phyloP scores from a whole-genome alignment of 2,797 vertebrate genomes.

The Potorous gilbertii region DNA sequence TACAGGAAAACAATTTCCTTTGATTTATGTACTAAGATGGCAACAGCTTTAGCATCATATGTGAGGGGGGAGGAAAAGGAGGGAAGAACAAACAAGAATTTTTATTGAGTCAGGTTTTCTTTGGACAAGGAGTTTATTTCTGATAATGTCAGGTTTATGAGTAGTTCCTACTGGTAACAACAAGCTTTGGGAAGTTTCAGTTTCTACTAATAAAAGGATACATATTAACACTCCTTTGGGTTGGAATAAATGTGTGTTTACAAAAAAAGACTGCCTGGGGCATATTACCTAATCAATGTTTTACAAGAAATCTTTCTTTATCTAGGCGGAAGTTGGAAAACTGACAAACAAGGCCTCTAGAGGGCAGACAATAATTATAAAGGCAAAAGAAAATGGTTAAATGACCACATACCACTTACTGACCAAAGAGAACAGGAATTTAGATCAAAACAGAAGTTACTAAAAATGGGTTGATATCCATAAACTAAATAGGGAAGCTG shows the following conservation, averaged over 20 bases:
- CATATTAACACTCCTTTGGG: background rate
- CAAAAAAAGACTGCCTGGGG: background rate
- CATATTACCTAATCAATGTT: background rate
- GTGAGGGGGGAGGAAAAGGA: background rate
- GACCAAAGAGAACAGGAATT: background rate
- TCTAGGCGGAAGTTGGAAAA: background rate
- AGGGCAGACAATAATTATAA: background rate
- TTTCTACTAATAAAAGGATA: background rate
- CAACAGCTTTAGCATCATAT: background rate
- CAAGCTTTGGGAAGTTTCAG: background rate
- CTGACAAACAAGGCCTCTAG: background rate
- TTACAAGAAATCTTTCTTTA: background rate
- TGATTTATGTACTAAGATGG: background rate
- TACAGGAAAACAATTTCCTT: background rate
- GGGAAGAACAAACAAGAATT: background rate
- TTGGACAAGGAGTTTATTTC: background rate
- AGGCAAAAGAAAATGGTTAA: conserved; percentile 3
- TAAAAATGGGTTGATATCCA: background rate
- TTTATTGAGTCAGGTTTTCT: background rate
- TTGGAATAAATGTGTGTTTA: background rate
- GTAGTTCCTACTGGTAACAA: background rate
- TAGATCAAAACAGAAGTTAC: background rate
- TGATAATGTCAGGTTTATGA: background rate
- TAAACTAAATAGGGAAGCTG: background rate
- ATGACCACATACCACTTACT: background rate